Evolutionary conservation across 2,113 vertebrate species (phyloP), one percentile per base, ranked within the genome.

Genomic region (Mus pahari): DNA sequence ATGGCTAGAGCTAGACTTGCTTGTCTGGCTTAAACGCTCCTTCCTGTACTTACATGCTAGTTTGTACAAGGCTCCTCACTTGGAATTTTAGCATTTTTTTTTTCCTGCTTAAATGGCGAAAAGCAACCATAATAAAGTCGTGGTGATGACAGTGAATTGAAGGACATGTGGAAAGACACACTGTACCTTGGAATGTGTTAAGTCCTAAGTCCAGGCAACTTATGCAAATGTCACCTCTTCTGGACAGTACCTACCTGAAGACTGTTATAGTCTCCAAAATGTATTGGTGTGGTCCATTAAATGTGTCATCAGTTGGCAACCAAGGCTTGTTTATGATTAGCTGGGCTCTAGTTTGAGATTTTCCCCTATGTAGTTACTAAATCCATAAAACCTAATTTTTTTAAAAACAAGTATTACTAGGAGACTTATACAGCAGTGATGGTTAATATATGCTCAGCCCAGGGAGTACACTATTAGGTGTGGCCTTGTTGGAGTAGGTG

Each of bases 281-380:
- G 22, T 62, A 58, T 79, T 74, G 82, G 26, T 20, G 17, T 60
- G 13, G 60, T 68, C 28, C 9, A 24, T 78, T 75, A 33, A 19
- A 71, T 82, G 70, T 97, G 53, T 81, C 22, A 16, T 58, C 95
- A 11, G 64, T 60, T 22, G 58, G 90, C 33, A 71, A 71, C 36
- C 7, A 53, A 3, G 5, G 28, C n/a, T 70, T 89, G 31, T 94
- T 97, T 94, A 94, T 91, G 96, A 93, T 78, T 91, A 97, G 91
- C 53, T 22, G 26, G 92, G 42, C 73, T 83, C 28, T 33, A 53
- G 36, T 36, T 96, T 86, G 17, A 90, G 48, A 13, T 88, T 93
- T 95, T 89, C 89, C 26, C 64, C 62, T 31, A 95, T 50, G 1
- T n/a, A 87, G 36, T n/a, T 55, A 71, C 33, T 39, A 24, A 68